A percentile compares a stretch with the other conserved stretches of the same genome.
These are phyloP conservation scores for Vicugna pacos DNA, from an alignment of 2,113 vertebrate species.

Conservation along the genomic window DNA sequence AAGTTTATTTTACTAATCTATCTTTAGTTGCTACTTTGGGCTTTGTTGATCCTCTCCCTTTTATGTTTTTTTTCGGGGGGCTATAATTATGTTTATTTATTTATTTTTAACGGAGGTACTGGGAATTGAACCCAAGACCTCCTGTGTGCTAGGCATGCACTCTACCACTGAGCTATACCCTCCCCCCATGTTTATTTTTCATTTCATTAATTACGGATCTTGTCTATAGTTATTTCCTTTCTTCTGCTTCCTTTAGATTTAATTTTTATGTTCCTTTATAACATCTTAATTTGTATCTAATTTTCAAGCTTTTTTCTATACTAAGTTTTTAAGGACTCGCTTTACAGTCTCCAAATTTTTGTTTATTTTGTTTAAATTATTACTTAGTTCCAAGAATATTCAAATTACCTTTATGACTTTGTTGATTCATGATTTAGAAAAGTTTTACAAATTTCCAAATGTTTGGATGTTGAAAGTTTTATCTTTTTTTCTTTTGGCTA, in stretches of 20 bases:
- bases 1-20: background rate
- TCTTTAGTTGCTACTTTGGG: background rate
- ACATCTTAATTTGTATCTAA: constrained; percentile 19
- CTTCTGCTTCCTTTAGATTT: constrained; percentile 33
- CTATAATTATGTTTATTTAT: no score
- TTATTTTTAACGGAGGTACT: no score
- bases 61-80: background rate
- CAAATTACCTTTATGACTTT: constrained; percentile 31
- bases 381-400: constrained; percentile 42
- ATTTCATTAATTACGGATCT: background rate
- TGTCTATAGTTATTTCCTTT: background rate
- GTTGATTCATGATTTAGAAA: constrained; percentile 32
- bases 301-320: constrained; percentile 1
- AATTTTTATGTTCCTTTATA: constrained; percentile 30
- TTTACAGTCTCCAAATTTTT: constrained; percentile 17
- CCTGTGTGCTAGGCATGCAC: no score
- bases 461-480: background rate
- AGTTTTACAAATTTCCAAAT: constrained; percentile 46
- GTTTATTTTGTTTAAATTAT: constrained; percentile 31
- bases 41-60: background rate
- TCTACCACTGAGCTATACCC: no score
- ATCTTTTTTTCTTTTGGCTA: background rate
- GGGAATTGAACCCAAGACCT: no score
- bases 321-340: background rate
- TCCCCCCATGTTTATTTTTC: background rate